These are phyloP conservation scores for Ischnura elegans DNA, from an alignment of 2,888 invertebrate genomes.

Conservation along the genomic window DNA sequence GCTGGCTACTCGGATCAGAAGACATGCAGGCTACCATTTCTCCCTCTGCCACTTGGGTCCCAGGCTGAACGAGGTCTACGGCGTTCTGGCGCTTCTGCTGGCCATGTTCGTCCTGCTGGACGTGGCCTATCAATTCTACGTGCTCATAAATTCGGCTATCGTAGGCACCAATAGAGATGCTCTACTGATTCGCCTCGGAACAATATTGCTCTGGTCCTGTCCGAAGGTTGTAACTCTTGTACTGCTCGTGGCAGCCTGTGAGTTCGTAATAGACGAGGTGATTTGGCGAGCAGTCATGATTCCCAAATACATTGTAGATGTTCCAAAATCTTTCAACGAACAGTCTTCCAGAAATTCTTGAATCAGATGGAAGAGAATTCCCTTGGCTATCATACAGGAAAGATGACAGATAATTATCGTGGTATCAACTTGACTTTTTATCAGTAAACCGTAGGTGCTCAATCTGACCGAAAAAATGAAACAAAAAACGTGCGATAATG, in stretches of 20 bases:
- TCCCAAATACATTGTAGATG: too few species aligned
- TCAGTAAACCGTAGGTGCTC: too few species aligned
- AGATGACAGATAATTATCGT: too few species aligned
- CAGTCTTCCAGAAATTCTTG: too few species aligned
- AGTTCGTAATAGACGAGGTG: conserved; percentile 39
- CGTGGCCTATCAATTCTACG: conserved; percentile 33
- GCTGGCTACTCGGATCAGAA: not conserved
- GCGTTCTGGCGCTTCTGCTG: not conserved
- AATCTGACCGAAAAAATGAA: too few species aligned
- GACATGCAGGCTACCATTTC: not conserved
- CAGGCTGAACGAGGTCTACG: conserved; percentile 45
- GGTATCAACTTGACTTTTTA: too few species aligned
- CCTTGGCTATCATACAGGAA: too few species aligned
- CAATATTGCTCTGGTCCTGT: conserved; percentile 41
- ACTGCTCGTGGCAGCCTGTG: conserved; percentile 37
- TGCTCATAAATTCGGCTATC: conserved; percentile 28
- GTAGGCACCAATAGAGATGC: not conserved
- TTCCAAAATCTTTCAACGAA: too few species aligned
- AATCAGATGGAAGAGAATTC: too few species aligned
- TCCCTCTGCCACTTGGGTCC: conserved; percentile 33
- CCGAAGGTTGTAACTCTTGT: conserved; percentile 33
- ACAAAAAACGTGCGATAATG: too few species aligned
- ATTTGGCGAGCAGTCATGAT: not conserved
- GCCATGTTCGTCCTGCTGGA: conserved; percentile 28
- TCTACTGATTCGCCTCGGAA: not conserved